Evolutionary conservation across 2,888 invertebrate genomes (phyloP), one percentile per base, ranked within the genome.

Genomic region (Idaea biselata): DNA sequence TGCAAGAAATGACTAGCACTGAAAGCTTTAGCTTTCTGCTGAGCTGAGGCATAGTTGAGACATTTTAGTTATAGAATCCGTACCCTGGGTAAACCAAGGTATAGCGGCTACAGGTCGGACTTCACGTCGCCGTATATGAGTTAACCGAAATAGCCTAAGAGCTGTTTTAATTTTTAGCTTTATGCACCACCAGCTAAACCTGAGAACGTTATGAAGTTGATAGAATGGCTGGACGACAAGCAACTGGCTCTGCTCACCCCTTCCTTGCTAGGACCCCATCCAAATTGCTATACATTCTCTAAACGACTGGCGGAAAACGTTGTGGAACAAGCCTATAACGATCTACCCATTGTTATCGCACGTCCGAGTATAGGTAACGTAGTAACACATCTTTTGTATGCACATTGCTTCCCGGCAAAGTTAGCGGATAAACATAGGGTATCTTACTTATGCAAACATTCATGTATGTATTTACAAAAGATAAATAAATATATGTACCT

Each of bases 211-310:
- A 95, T 97, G 82, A 93, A 94, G 59, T 83, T 96, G 63, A 93
- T 94, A 6, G 93, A 95, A 75, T 96, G 96, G 96, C 89, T 97
- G 86, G 94, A 95, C 68, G 94, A 95, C 14, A 94, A 94, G 60
- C 94, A 95, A 18, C 75, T 97, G 55, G 92, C 94, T 18, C 82
- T 93, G 18, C 91, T 96, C 6, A 95, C 96, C 0, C 95, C 95
- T 0, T 94, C 94, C 5, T 84, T 97, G 16, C 88, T 97, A 55
- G 93, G 94, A 6, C 95, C 95, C 0, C 97, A 98, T 83, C 98
- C 98, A 0, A 99, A 99, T 86, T 97, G 98, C 7, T 99, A 99
- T 88, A 98, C 98, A 0, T 98, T 96, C 87, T 98, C 98, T 17
- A 99, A 99, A 86, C 95, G 98, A 63, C 91, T 99, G 65, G 97